These are phyloP conservation scores for Micropoecilia bifurca DNA, from an alignment of 2,797 vertebrate genomes.

Conservation along the genomic window DNA sequence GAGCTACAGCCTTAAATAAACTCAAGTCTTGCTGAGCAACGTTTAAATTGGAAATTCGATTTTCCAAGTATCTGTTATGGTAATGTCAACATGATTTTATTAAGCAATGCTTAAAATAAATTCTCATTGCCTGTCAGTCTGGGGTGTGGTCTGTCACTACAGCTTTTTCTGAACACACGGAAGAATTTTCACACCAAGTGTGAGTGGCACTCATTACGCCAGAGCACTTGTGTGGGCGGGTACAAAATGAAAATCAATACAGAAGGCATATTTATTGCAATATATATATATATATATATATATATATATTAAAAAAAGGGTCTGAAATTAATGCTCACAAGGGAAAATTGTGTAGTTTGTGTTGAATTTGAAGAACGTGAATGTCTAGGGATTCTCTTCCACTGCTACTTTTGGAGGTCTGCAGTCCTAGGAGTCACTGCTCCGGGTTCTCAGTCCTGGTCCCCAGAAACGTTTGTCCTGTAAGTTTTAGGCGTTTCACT, in stretches of 20 bases:
- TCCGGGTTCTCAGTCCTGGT: too few relatives aligned
- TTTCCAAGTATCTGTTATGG: not conserved
- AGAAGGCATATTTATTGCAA: not conserved
- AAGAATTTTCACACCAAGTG: not conserved
- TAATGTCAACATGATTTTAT: not conserved
- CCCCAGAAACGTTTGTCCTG: too few relatives aligned
- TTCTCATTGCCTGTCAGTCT: not conserved
- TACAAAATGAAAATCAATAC: not conserved
- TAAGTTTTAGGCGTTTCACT: too few relatives aligned
- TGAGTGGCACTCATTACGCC: not conserved
- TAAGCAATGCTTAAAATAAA: not conserved
- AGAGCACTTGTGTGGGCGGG: not conserved
- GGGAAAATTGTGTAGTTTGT: too few relatives aligned
- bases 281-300: too few relatives aligned
- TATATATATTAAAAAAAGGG: not conserved
- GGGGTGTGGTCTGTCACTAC: not conserved
- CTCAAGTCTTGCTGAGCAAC: not conserved
- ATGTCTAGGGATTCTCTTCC: too few relatives aligned
- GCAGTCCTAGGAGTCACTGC: too few relatives aligned
- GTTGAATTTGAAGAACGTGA: too few relatives aligned
- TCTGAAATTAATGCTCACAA: not conserved
- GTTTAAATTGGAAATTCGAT: not conserved
- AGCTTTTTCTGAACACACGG: not conserved
- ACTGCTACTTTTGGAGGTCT: too few relatives aligned
- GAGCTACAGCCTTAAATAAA: not conserved